Evolutionary conservation across 1,140 invertebrate genomes (phyloP).

Genomic region (Drosophila neocordata): DNA sequence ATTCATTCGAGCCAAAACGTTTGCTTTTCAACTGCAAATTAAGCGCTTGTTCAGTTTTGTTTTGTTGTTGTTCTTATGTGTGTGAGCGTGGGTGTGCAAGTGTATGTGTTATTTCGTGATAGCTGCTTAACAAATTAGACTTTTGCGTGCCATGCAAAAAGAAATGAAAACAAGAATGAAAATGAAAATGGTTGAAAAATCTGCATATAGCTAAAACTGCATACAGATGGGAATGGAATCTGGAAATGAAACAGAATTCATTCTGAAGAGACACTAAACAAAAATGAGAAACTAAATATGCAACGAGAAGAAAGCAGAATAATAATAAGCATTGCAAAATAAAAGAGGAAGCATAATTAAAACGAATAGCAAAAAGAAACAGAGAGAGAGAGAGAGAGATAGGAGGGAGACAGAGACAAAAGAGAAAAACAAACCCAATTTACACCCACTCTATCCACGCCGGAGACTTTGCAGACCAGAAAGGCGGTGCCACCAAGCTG

Average conservation of each 20-base stretch:
- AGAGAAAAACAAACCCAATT: conserved; percentile 83
- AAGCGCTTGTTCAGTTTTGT: conserved; percentile 55
- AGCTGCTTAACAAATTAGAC: conserved; percentile 67
- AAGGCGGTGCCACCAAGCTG: conserved; percentile 92
- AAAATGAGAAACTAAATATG: conserved; percentile 12
- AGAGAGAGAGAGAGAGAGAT: conserved; percentile 8
- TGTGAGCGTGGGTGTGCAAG: not conserved
- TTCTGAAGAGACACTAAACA: conserved; percentile 17
- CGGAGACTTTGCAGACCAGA: conserved; percentile 89
- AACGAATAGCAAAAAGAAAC: not conserved
- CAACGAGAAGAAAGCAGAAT: conserved; percentile 4
- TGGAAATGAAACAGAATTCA: conserved; percentile 36
- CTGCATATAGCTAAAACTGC: conserved; percentile 34
- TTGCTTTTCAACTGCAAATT: conserved; percentile 72
- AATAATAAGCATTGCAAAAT: conserved; percentile 12
- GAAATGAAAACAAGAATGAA: conserved; percentile 45
- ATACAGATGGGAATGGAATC: not conserved
- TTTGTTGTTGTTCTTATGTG: conserved; percentile 17
- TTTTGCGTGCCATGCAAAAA: conserved; percentile 59
- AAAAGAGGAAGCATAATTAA: conserved; percentile 4
- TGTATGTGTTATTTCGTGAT: conserved; percentile 31
- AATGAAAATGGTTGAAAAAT: conserved; percentile 26
- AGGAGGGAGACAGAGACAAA: conserved; percentile 32
- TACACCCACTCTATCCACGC: conserved; percentile 83
- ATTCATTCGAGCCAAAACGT: conserved; percentile 53